Percentiles rank a stretch among this genome's conserved stretches.
These are phyloP conservation scores for Phasia obesa DNA, from an alignment of 2,888 invertebrate genomes.

Conservation along the genomic window DNA sequence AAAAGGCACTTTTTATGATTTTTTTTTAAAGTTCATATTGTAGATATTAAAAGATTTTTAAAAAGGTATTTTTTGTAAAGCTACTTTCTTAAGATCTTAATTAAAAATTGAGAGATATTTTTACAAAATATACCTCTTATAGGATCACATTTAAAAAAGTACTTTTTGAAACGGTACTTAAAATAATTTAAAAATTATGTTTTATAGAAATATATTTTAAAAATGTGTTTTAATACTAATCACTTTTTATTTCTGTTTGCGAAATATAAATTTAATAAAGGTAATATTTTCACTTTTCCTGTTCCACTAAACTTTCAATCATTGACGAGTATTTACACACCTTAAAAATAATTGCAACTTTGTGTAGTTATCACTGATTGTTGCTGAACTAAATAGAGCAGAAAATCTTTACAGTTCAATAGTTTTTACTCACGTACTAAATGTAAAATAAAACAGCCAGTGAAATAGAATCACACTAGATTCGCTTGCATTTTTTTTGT, in stretches of 20 bases:
- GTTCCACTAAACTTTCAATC: background rate
- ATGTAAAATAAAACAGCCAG: background rate
- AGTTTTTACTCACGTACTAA: slow-evolving; percentile 65
- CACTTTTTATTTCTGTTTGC: background rate
- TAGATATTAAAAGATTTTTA: too few relatives aligned
- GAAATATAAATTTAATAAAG: background rate
- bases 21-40: too few relatives aligned
- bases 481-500: slow-evolving; percentile 8
- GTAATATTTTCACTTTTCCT: background rate
- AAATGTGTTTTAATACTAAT: too few relatives aligned
- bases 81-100: too few relatives aligned
- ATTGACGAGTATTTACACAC: slow-evolving; percentile 3
- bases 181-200: too few relatives aligned
- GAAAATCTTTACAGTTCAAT: slow-evolving; percentile 62
- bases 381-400: slow-evolving; percentile 55
- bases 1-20: too few relatives aligned
- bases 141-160: background rate
- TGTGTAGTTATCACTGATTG: slow-evolving; percentile 24
- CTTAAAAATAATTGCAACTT: slow-evolving; percentile 19
- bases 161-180: background rate
- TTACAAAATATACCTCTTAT: background rate
- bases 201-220: too few relatives aligned
- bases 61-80: too few relatives aligned
- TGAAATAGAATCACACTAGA: background rate
- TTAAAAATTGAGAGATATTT: background rate